A percentile compares a stretch with the other conserved stretches of the same genome.
Evolutionary conservation across 1,140 invertebrate species (phyloP).

Genomic region (Dendrolimus kikuchii): DNA sequence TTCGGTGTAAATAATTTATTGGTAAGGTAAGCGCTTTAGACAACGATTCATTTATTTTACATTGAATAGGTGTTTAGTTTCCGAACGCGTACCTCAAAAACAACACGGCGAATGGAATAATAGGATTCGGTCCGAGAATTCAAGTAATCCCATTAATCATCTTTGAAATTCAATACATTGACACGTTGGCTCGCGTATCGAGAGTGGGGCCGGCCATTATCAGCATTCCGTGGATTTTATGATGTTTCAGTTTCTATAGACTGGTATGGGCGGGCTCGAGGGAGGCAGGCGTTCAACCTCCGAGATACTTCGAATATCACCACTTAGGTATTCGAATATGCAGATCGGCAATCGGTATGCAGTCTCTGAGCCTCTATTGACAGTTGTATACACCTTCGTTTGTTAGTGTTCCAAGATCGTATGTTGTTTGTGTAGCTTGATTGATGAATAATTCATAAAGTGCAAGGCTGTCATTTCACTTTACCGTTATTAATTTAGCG

Average conservation of each 20-base stretch:
- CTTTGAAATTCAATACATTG: conserved; percentile 65
- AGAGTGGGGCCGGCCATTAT: conserved; percentile 37
- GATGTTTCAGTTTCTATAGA: conserved; percentile 62
- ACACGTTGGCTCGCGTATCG: conserved; percentile 31
- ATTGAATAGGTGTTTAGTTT: conserved; percentile 1
- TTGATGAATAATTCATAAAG: conserved; percentile 33
- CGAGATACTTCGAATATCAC: conserved; percentile 50
- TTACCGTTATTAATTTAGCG: not conserved
- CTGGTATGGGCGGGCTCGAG: conserved; percentile 18
- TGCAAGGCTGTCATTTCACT: conserved; percentile 3
- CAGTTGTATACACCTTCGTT: conserved; percentile 34
- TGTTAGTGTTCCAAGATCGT: conserved; percentile 25
- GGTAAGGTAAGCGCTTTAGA: too few relatives aligned
- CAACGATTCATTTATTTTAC: conserved; percentile 2
- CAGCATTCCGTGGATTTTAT: conserved; percentile 58
- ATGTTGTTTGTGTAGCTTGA: conserved; percentile 26
- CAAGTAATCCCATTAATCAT: conserved; percentile 61
- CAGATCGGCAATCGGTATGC: conserved; percentile 50
- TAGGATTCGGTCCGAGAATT: conserved; percentile 32
- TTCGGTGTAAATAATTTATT: too few relatives aligned
- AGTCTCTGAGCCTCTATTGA: conserved; percentile 26
- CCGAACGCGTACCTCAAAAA: conserved; percentile 10
- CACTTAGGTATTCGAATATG: conserved; percentile 55
- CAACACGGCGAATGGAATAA: conserved; percentile 23
- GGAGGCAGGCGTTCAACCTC: conserved; percentile 1